Base-by-base conservation (phyloP, 2,888 invertebrate species). In the Eupithecia tripunctaria region DNA sequence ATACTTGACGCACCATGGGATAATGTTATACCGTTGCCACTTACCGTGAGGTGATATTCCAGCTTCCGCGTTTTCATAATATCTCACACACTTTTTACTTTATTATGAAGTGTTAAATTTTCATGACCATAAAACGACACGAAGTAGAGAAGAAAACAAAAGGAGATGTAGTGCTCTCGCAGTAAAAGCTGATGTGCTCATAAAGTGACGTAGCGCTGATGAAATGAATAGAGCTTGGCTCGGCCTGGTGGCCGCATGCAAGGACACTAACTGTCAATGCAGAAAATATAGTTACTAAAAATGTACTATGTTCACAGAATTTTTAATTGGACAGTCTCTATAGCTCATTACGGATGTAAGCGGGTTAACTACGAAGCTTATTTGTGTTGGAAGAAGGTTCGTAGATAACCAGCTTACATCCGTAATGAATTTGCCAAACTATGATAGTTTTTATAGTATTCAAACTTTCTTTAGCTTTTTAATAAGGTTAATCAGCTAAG, bases 101-200 rank as follows among this genome's bases (percentile, higher is more conserved):
- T 86, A 86, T 86, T 83, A 83, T 77, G 79, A 81, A 80, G 82
- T 84, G 84, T 88, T 86, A 86, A 87, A 76, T 87, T 82, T 86
- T 85, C 81, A 84, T 81, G 81, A 79, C 79, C 81, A 82, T 87
- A 87, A 88, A 86, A 86, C 81, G 84, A 83, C 85, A 81, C 85
- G 82, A 83, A 86, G 85, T 82, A 78, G 81, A 80, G 81, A 82
- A 81, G 82, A 82, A 84, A 85, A 90, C 85, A 91, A 89, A 86
- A 87, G 81, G 85, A 87, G 81, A 85, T 85, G 82, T 87, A 89
- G 90, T 86, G 85, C 86, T 86, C 88, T 90, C 81, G 84, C 83
- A 84, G 87, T 88, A 88, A 91, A 88, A 84, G 84, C 84, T 83
- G 84, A 86, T 85, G 84, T 84, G 88, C 86, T 91, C 91, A 86